Conservation (phyloP, 2,113 vertebrate genomes). For the Isichthys henryi region DNA sequence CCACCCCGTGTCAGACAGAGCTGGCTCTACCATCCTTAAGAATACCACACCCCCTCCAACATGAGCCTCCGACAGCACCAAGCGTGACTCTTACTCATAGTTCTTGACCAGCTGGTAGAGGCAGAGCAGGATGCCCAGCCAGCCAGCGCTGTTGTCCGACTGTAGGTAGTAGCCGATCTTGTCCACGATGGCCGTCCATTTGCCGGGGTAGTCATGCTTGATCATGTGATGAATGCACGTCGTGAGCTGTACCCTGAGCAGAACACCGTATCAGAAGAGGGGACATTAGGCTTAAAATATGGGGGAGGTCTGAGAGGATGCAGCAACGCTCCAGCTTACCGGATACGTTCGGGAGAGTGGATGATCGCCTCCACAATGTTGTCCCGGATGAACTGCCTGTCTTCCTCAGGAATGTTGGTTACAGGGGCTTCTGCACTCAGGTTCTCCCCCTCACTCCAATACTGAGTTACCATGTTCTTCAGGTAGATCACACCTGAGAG, state of each 20-base stretch:
- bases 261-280: constrained; percentile 25
- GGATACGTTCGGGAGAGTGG: constrained; percentile 94
- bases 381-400: constrained; percentile 89
- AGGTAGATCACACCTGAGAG: constrained; percentile 92
- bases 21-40: neutral
- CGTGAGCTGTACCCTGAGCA: constrained; percentile 89
- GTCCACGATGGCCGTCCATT: constrained; percentile 94
- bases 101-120: constrained; percentile 98
- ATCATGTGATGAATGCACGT: constrained; percentile 99
- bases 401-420: constrained; percentile 91
- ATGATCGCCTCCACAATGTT: constrained; percentile 98
- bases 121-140: constrained; percentile 96
- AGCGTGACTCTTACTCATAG: constrained; percentile 79
- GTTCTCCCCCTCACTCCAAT: constrained; percentile 88
- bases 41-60: neutral
- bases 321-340: constrained; percentile 54
- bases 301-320: neutral
- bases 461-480: constrained; percentile 98
- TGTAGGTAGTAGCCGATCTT: constrained; percentile 97
- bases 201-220: constrained; percentile 93
- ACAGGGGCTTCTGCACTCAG: constrained; percentile 71
- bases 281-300: neutral
- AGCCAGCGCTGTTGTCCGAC: constrained; percentile 87
- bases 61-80: neutral
- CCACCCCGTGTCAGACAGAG: neutral